Conservation (phyloP, 2,888 invertebrate species). For the Strigamia transsilvanica region DNA sequence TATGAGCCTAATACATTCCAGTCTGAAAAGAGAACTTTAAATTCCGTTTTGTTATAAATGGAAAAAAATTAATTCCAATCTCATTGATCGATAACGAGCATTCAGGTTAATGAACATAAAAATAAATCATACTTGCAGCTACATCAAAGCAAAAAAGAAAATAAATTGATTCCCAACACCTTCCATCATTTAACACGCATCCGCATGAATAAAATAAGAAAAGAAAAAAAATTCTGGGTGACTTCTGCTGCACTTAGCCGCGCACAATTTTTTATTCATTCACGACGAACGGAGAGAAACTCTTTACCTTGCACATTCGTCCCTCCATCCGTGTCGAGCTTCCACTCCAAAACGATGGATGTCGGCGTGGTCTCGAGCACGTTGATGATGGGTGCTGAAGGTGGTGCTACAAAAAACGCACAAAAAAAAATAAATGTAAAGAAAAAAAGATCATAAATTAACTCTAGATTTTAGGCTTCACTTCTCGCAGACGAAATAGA, state of each 20-base stretch:
- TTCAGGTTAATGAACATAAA: conserved; percentile 33
- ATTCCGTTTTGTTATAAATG: background rate
- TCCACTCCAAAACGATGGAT: conserved; percentile 79
- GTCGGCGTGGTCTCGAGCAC: conserved; percentile 79
- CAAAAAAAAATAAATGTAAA: background rate
- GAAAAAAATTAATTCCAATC: conserved; percentile 5
- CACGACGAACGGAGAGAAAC: background rate
- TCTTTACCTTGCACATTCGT: conserved; percentile 71
- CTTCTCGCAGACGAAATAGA: conserved; percentile 24
- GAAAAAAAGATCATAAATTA: conserved; percentile 24
- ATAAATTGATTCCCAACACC: background rate
- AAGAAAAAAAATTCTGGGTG: background rate
- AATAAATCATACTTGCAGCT: background rate
- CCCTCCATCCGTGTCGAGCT: conserved; percentile 75
- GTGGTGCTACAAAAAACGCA: conserved; percentile 70
- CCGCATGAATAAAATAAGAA: conserved; percentile 15
- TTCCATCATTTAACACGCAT: background rate
- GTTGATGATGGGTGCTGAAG: conserved; percentile 76
- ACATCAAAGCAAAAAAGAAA: background rate
- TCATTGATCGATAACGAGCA: conserved; percentile 2
- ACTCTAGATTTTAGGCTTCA: conserved; percentile 12
- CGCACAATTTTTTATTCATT: conserved; percentile 39
- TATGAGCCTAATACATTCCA: background rate
- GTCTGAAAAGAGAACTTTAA: background rate
- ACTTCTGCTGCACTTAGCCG: conserved; percentile 31